Conservation (phyloP, 2,113 vertebrate genomes). For the Castor canadensis region DNA sequence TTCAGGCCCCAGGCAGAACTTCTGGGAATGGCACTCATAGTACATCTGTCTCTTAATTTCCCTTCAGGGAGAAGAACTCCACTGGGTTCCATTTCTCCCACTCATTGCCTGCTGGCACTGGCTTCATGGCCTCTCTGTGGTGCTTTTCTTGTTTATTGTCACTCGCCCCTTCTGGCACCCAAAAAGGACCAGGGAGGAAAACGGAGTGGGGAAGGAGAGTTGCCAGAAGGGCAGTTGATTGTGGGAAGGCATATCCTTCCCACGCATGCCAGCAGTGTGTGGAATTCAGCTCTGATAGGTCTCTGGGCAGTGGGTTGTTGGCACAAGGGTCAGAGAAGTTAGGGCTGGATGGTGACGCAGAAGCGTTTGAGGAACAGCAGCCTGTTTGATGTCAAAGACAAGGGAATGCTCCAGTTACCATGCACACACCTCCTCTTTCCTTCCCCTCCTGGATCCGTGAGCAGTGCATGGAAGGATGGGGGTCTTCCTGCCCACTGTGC, state of each 20-base stretch:
- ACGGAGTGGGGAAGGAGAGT: neutral
- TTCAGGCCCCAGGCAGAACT: constrained; percentile 39
- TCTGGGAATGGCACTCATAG: neutral
- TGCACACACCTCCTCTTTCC: neutral
- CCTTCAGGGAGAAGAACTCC: constrained; percentile 15
- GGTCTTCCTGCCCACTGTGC: fast-evolving
- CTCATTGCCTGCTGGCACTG: neutral
- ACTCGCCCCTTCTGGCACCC: neutral
- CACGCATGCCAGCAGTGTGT: too few relatives aligned
- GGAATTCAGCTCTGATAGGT: too few relatives aligned
- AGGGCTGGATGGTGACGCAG: fast-evolving
- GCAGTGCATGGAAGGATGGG: neutral
- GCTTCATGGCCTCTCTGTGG: neutral
- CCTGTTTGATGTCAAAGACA: neutral
- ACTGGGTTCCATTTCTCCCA: neutral
- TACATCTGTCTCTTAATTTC: constrained; percentile 28
- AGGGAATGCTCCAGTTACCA: neutral
- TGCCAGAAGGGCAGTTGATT: neutral
- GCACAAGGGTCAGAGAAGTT: neutral
- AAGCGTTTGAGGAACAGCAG: neutral
- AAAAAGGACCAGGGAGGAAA: neutral
- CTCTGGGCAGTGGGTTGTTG: neutral
- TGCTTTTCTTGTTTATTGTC: neutral
- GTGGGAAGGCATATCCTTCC: too few relatives aligned
- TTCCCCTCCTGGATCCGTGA: neutral